Percentiles rank a stretch among this genome's conserved stretches.
Evolutionary conservation across 2,113 vertebrate species (phyloP).

Genomic region (Ibidorhyncha struthersii): DNA sequence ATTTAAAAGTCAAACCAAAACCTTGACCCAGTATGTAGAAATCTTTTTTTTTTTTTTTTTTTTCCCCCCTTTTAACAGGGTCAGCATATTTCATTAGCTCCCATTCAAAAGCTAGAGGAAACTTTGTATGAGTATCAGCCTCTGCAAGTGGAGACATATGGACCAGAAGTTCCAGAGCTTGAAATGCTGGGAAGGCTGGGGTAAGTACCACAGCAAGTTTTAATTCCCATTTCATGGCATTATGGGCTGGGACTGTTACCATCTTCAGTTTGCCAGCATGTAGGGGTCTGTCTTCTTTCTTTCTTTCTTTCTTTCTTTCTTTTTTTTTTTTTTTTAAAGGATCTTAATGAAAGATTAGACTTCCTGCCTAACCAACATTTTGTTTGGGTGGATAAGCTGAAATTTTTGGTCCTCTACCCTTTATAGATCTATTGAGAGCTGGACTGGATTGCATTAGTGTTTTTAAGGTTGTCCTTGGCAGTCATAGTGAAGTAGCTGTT

Average conservation of each 20-base stretch:
- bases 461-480: slow-evolving; percentile 67
- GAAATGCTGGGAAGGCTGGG: slow-evolving; percentile 86
- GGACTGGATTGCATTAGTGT: slow-evolving; percentile 59
- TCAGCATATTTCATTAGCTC: slow-evolving; percentile 88
- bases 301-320: fast-evolving
- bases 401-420: slow-evolving; percentile 55
- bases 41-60: neutral
- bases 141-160: slow-evolving; percentile 83
- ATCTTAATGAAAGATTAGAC: slow-evolving; percentile 28
- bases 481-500: slow-evolving; percentile 59
- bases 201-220: slow-evolving; percentile 74
- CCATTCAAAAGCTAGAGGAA: slow-evolving; percentile 85
- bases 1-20: neutral
- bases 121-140: slow-evolving; percentile 87
- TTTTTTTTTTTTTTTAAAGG: neutral
- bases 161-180: slow-evolving; percentile 87
- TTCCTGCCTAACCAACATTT: slow-evolving; percentile 61
- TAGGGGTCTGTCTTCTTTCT: neutral
- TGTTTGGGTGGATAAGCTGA: slow-evolving; percentile 66
- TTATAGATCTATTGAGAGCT: slow-evolving; percentile 66
- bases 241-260: neutral
- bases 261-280: neutral
- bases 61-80: slow-evolving; percentile 75
- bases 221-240: slow-evolving; percentile 18
- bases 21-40: neutral